Conservation (phyloP, 53 echinoderm and acorn worm genomes). For the Temnopleurus reevesii region DNA sequence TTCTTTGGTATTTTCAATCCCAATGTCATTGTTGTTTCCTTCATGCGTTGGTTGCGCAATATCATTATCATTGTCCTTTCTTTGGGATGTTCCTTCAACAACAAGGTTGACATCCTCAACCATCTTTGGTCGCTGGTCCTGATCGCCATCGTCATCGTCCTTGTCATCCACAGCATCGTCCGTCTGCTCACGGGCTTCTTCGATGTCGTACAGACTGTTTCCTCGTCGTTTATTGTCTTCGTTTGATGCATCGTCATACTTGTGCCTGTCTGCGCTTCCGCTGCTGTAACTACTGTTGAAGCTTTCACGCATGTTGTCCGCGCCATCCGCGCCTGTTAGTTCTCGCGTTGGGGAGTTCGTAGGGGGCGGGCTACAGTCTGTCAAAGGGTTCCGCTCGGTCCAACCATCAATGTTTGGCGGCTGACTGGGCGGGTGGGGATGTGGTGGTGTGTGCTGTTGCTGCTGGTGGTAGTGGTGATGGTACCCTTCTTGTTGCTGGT, state of each 20-base stretch:
- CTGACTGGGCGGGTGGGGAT: not conserved
- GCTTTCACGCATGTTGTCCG: conserved; percentile 18
- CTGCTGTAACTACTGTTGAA: conserved; percentile 47
- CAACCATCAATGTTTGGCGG: not conserved
- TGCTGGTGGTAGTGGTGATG: conserved; percentile 13
- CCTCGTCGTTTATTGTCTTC: not conserved
- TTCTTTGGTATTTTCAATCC: not conserved
- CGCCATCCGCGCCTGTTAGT: not conserved
- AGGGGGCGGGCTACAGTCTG: conserved; percentile 58
- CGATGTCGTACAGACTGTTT: conserved; percentile 45
- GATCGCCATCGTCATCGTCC: not conserved
- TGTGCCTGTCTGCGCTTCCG: not conserved
- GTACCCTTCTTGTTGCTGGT: not conserved
- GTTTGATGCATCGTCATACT: conserved; percentile 1
- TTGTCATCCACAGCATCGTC: not conserved
- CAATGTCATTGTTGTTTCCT: not conserved
- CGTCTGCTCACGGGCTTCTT: conserved; percentile 34
- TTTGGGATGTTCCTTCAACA: not conserved
- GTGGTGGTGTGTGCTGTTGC: not conserved
- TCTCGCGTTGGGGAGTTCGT: conserved; percentile 43
- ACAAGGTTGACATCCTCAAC: not conserved
- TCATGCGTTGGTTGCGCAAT: not conserved
- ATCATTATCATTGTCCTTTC: not conserved
- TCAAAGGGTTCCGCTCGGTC: not conserved
- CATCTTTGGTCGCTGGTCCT: no score